Percentiles rank a stretch among this genome's conserved stretches.
These are phyloP conservation scores for Rhyacichthys aspro DNA, from an alignment of 2,797 vertebrate species.

Conservation along the genomic window DNA sequence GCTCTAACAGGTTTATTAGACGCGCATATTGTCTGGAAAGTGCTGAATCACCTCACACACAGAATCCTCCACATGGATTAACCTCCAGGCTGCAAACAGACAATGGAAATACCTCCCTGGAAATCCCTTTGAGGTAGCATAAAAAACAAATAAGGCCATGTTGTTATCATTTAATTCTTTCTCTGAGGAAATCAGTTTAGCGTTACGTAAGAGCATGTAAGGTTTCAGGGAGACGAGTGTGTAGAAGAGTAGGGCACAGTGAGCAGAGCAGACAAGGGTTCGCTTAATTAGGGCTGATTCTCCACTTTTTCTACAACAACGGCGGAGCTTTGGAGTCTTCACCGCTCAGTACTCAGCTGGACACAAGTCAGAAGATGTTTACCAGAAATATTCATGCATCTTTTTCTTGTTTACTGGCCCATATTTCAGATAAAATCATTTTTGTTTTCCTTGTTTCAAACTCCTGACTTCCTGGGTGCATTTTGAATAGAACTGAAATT, in stretches of 20 bases:
- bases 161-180: constrained; percentile 61
- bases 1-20: constrained; percentile 62
- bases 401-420: constrained; percentile 37
- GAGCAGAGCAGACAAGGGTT: constrained; percentile 41
- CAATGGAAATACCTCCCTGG: constrained; percentile 31
- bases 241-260: constrained; percentile 37
- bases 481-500: constrained; percentile 28
- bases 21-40: constrained; percentile 44
- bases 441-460: constrained; percentile 30
- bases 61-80: constrained; percentile 35
- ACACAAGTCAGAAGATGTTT: constrained; percentile 42
- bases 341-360: constrained; percentile 41
- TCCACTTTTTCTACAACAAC: constrained; percentile 40
- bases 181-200: constrained; percentile 54
- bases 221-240: constrained; percentile 42
- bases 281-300: constrained; percentile 67
- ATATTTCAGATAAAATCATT: constrained; percentile 45
- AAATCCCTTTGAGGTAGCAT: constrained; percentile 59
- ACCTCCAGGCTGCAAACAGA: constrained; percentile 30
- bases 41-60: constrained; percentile 47
- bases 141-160: constrained; percentile 53
- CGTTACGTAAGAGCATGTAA: constrained; percentile 57
- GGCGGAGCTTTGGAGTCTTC: constrained; percentile 21
- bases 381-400: constrained; percentile 36
- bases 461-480: constrained; percentile 20